phyloP scores from a whole-genome alignment of 2,797 vertebrate genomes.

The Poeciliopsis infans region DNA sequence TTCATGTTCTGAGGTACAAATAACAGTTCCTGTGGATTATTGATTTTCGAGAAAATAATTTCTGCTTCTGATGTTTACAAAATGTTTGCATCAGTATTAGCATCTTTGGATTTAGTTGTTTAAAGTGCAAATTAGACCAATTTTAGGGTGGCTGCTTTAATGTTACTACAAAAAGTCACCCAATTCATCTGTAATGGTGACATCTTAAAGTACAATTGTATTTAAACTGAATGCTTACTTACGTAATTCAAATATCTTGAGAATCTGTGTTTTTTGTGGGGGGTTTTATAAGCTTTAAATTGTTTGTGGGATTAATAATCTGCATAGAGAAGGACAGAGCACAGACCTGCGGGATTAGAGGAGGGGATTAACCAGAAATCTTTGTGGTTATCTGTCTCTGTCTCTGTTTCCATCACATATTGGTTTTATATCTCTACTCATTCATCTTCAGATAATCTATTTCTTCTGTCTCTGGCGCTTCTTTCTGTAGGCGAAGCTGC shows the following conservation, averaged over 20 bases:
- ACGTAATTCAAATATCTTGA: background rate
- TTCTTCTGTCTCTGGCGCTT: background rate
- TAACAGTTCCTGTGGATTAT: background rate
- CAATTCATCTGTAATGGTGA: background rate
- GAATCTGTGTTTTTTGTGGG: background rate
- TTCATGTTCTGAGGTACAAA: background rate
- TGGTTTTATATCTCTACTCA: constrained; percentile 27
- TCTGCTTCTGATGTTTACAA: background rate
- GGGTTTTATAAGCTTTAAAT: constrained; percentile 41
- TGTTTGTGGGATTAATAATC: constrained; percentile 63
- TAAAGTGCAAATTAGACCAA: background rate
- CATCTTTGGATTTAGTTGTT: background rate
- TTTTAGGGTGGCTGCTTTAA: background rate
- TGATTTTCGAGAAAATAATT: background rate
- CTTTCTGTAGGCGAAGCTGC: background rate
- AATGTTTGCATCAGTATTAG: background rate
- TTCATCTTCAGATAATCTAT: constrained; percentile 26
- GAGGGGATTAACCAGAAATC: constrained; percentile 66
- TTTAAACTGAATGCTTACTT: background rate
- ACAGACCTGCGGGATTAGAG: constrained; percentile 66
- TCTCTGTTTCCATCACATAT: constrained; percentile 40
- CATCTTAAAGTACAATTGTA: background rate
- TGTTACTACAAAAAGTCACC: background rate
- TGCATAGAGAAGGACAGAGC: constrained; percentile 41
- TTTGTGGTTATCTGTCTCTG: constrained; percentile 60